These are phyloP conservation scores for Lophochroa leadbeateri DNA, from an alignment of 2,113 vertebrate species.

Conservation along the genomic window DNA sequence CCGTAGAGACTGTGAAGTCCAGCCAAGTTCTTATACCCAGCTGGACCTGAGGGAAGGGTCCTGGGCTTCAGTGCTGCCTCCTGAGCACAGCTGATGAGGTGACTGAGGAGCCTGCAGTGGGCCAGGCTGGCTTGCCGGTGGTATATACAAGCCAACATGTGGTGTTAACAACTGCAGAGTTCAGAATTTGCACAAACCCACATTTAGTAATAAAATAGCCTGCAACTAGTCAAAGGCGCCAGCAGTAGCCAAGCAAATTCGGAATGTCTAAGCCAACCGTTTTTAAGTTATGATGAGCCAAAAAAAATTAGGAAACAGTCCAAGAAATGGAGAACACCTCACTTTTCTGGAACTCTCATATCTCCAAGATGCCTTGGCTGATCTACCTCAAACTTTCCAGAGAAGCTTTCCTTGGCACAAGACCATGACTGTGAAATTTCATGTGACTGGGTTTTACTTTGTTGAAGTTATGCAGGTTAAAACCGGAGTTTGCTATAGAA, in stretches of 20 bases:
- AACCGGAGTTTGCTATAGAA: slow-evolving; percentile 1
- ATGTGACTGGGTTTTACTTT: slow-evolving; percentile 36
- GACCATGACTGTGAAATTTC: slow-evolving; percentile 35
- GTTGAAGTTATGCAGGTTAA: slow-evolving; percentile 34
- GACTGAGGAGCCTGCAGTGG: neutral
- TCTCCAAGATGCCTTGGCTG: slow-evolving; percentile 44
- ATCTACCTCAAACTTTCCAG: slow-evolving; percentile 62
- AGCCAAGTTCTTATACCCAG: neutral
- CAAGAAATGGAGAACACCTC: slow-evolving; percentile 64
- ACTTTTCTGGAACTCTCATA: slow-evolving; percentile 55
- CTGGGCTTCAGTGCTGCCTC: neutral
- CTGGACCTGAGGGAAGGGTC: neutral
- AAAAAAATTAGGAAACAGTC: slow-evolving; percentile 54
- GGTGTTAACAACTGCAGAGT: neutral
- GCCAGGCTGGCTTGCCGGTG: neutral
- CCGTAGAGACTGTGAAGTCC: neutral
- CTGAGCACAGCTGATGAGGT: slow-evolving; percentile 18
- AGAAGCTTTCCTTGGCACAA: slow-evolving; percentile 57
- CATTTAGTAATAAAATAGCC: slow-evolving; percentile 43
- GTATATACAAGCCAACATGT: neutral
- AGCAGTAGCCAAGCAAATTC: slow-evolving; percentile 51
- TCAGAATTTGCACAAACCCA: slow-evolving; percentile 23
- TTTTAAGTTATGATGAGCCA: slow-evolving; percentile 49
- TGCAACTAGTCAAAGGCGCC: slow-evolving; percentile 51
- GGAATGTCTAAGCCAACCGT: slow-evolving; percentile 33